phyloP scores from a whole-genome alignment of 2,888 invertebrate genomes.

The Tuta absoluta region DNA sequence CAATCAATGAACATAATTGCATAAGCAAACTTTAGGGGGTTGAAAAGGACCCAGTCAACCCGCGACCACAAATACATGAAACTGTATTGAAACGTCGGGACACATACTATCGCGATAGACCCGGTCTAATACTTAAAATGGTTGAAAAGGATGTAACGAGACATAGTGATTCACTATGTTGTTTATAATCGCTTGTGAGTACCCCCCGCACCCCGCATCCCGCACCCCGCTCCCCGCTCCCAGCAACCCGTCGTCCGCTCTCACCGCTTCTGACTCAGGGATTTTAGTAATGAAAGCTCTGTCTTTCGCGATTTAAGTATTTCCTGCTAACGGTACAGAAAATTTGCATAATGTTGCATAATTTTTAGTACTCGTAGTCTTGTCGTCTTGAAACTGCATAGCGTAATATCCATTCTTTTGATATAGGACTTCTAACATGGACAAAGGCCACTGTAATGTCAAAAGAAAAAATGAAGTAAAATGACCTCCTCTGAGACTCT shows the following conservation, averaged over 20 bases:
- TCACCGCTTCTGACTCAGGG: slow-evolving; percentile 11
- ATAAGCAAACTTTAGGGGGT: too few species aligned
- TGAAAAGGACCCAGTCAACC: too few species aligned
- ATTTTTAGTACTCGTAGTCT: slow-evolving; percentile 26
- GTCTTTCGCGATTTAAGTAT: slow-evolving; percentile 26
- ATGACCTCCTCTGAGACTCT: slow-evolving; percentile 4
- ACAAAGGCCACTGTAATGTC: slow-evolving; percentile 44
- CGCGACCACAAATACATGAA: too few species aligned
- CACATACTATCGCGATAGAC: too few species aligned
- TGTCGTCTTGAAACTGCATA: slow-evolving; percentile 16
- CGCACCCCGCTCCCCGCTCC: not conserved
- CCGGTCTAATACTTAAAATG: too few species aligned
- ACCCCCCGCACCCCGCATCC: not conserved
- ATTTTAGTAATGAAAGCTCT: slow-evolving; percentile 28
- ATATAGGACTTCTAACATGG: slow-evolving; percentile 32
- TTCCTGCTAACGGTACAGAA: slow-evolving; percentile 36
- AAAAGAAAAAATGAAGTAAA: not conserved
- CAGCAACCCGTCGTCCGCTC: not conserved
- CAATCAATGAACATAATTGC: too few species aligned
- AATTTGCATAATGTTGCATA: slow-evolving; percentile 42
- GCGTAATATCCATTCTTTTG: slow-evolving; percentile 37
- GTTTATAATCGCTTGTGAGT: slow-evolving; percentile 44
- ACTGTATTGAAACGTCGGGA: too few species aligned
- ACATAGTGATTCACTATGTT: slow-evolving; percentile 30
- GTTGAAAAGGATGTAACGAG: too few species aligned